Evolutionary conservation across 2,113 vertebrate genomes (phyloP).

Genomic region (Pachycephala philippinensis): DNA sequence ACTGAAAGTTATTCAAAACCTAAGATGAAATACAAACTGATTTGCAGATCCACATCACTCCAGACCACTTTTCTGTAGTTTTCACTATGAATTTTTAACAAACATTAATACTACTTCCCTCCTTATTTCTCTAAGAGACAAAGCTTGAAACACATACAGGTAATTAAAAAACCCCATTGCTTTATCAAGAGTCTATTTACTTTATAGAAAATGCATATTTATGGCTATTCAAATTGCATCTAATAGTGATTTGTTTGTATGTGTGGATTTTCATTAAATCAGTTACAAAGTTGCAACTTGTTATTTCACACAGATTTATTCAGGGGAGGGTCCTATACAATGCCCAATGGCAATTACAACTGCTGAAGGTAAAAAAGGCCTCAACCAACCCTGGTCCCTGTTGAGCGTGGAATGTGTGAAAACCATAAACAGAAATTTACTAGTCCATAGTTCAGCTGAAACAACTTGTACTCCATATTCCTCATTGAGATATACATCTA

Average conservation of each 20-base stretch:
- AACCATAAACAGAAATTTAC: not conserved
- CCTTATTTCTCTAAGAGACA: not conserved
- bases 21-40: not conserved
- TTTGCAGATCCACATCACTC: not conserved
- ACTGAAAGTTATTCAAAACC: not conserved
- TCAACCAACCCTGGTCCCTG: not conserved
- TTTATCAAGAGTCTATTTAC: not conserved
- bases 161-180: rapidly evolving
- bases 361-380: not conserved
- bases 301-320: not conserved
- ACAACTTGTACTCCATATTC: not conserved
- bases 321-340: not conserved
- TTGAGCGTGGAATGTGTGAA: not conserved
- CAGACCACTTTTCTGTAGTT: not conserved
- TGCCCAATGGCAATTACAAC: not conserved
- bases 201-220: not conserved
- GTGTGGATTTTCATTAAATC: not conserved
- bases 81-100: not conserved
- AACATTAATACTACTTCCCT: not conserved
- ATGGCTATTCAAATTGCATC: not conserved
- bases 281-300: not conserved
- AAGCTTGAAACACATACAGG: not conserved
- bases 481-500: not conserved
- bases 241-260: not conserved
- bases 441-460: not conserved